Evolutionary conservation across 2,797 vertebrate species (phyloP).

Genomic region (Sebastes goodei): DNA sequence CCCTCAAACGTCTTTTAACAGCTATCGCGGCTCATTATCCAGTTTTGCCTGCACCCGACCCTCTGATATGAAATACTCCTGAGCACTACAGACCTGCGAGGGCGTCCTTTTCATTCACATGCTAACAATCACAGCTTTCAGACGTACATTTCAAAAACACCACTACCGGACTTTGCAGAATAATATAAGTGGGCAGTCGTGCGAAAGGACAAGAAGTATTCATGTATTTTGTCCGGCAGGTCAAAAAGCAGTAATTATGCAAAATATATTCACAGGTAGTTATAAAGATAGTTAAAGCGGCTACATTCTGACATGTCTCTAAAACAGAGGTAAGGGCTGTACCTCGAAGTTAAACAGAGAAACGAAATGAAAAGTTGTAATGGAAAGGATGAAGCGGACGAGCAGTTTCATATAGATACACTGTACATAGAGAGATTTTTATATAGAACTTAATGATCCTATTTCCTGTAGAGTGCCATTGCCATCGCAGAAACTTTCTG

Average conservation of each 20-base stretch:
- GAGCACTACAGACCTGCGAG: constrained; percentile 44
- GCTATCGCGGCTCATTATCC: constrained; percentile 71
- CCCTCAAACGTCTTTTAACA: constrained; percentile 75
- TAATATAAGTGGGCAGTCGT: constrained; percentile 28
- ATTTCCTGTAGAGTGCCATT: constrained; percentile 81
- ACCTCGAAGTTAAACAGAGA: constrained; percentile 69
- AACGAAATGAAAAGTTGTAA: constrained; percentile 77
- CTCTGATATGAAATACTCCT: constrained; percentile 37
- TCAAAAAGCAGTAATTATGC: constrained; percentile 64
- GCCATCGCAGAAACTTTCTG: constrained; percentile 83
- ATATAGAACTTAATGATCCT: constrained; percentile 84
- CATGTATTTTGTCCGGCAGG: constrained; percentile 44
- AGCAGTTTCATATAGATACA: constrained; percentile 71
- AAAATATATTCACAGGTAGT: constrained; percentile 64
- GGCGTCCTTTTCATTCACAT: constrained; percentile 48
- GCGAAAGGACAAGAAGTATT: constrained; percentile 30
- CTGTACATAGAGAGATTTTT: constrained; percentile 63
- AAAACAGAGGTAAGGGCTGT: constrained; percentile 71
- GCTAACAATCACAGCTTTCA: constrained; percentile 29
- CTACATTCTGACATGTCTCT: constrained; percentile 72
- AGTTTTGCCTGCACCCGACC: constrained; percentile 46
- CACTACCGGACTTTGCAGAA: constrained; percentile 14
- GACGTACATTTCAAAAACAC: constrained; percentile 29
- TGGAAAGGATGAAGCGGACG: constrained; percentile 69
- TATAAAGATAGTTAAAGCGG: constrained; percentile 64